Evolutionary conservation across 30 jellyfish, hydroid and myxozoan species (phyloP), one percentile per base, ranked within the genome.

Genomic region (Morbakka virulenta): DNA sequence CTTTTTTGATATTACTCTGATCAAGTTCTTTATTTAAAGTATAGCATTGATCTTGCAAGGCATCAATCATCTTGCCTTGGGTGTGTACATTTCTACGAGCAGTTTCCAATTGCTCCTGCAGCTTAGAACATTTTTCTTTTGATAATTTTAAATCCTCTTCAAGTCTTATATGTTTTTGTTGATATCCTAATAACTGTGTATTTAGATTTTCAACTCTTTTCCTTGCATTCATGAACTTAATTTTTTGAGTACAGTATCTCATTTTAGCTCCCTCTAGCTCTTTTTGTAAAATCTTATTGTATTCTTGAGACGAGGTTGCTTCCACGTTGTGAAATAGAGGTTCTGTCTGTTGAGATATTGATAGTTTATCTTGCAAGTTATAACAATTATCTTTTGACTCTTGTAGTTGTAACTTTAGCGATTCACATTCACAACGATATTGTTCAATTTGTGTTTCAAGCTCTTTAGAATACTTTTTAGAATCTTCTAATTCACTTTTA

Each of bases 61-160:
- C 97, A 52, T 89, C 97, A 22, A 89, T 86, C 95, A 89, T 89
- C 2, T 26, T 79, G 1, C 95, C 97, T 72, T 89, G 97, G 2
- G 95, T 89, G 34, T 89, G 95, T 57, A 89, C 75, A 30, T 89
- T 89, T 29, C 77, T 82, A 62, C 97, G 93, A 1, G 95, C 57
- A 25, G 67, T 30, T 23, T 69, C 82, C 50, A 89, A 77, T 77
- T 82, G 95, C 35, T 89, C 95, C 28, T 89, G 89, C 77, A 89
- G 79, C 62, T 83, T 77, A 36, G 71, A 71, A 83, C 94, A 89
- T 50, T 88, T 88, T 48, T 61, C 75, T 22, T 84, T 86, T 67
- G 81, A 30, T 49, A 30, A 77, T 17, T 78, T 70, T 68, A 79
- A 30, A 31, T 74, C 89, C 2, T 49, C 72, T 57, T 76, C 97